These are phyloP conservation scores for Ascidia mentula DNA, from an alignment of 23 tunicate species.

Conservation along the genomic window DNA sequence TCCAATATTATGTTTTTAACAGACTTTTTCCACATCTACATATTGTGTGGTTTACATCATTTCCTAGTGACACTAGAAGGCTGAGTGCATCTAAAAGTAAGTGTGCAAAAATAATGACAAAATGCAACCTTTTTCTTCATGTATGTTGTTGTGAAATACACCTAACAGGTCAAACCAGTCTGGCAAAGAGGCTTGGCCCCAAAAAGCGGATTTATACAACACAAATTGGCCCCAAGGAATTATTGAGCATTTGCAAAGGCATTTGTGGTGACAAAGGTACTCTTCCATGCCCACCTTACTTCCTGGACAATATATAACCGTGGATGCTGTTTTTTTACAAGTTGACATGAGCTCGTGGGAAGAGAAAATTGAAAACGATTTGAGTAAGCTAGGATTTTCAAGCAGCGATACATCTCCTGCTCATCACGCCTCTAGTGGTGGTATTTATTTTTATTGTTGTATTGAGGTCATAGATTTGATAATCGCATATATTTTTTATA, in stretches of 20 bases:
- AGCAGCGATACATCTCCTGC: conserved; percentile 28
- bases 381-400: conserved; percentile 30
- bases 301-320: too few species aligned
- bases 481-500: background rate
- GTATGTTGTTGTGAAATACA: background rate
- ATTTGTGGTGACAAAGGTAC: conserved; percentile 67
- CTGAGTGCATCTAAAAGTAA: conserved; percentile 36
- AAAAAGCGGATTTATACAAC: conserved; percentile 68
- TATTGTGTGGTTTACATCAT: conserved; percentile 75
- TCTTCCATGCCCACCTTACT: too few species aligned
- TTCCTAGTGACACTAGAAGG: conserved; percentile 61
- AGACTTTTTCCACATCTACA: conserved; percentile 64
- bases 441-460: conserved; percentile 20
- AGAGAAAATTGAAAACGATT: conserved; percentile 62
- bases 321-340: background rate
- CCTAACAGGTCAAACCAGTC: background rate
- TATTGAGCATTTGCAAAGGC: conserved; percentile 47
- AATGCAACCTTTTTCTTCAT: background rate
- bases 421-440: conserved; percentile 35
- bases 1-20: background rate
- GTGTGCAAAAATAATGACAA: too few species aligned
- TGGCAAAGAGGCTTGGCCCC: background rate
- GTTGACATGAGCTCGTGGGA: conserved; percentile 77
- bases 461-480: background rate
- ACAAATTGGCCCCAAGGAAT: conserved; percentile 82